Percentiles rank a stretch among this genome's conserved stretches.
Evolutionary conservation across 2,113 vertebrate species (phyloP).

Genomic region (Acrocephalus arundinaceus): DNA sequence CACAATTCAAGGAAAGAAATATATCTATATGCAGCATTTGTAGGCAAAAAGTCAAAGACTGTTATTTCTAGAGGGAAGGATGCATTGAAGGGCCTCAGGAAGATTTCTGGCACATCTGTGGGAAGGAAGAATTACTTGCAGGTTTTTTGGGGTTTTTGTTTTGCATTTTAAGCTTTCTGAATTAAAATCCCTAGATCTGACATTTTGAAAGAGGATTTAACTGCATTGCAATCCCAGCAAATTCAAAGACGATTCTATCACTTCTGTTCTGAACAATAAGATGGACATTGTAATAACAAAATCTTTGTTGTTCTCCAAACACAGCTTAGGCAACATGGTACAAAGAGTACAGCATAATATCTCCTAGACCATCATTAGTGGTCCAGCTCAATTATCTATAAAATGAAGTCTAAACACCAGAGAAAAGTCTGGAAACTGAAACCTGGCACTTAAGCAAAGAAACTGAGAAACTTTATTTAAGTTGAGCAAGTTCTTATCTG

Average conservation of each 20-base stretch:
- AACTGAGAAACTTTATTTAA: not conserved
- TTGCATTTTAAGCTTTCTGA: not conserved
- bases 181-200: not conserved
- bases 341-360: not conserved
- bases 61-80: not conserved
- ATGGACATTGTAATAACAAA: not conserved
- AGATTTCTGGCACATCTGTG: not conserved
- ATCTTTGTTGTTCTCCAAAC: not conserved
- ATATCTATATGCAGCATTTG: accelerated
- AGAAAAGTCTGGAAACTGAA: not conserved
- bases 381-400: not conserved
- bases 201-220: not conserved
- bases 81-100: not conserved
- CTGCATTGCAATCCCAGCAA: not conserved
- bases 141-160: no score
- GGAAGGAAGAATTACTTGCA: not conserved
- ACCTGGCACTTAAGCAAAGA: not conserved
- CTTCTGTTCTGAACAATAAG: not conserved
- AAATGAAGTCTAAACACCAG: not conserved
- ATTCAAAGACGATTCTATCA: not conserved
- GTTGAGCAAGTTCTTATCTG: not conserved
- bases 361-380: not conserved
- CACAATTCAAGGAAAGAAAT: not conserved
- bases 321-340: not conserved
- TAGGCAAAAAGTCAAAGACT: not conserved